Evolutionary conservation across 1,140 invertebrate genomes (phyloP), one percentile per base, ranked within the genome.

Genomic region (Trichonephila clavipes): DNA sequence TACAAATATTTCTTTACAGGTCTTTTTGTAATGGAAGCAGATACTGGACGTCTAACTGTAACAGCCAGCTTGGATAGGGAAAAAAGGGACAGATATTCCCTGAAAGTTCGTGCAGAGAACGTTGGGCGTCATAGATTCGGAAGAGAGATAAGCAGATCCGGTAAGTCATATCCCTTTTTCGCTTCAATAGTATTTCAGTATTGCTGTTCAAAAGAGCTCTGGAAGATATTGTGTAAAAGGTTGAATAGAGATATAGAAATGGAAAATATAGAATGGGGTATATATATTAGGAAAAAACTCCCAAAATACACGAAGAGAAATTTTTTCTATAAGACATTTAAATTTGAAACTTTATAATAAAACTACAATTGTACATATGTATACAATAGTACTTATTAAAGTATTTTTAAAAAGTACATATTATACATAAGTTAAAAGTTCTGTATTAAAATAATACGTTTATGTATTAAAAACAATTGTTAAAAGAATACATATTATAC

Each of bases 11-110:
- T 12, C 59, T 77, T 88, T 83, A 21, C 62, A 94, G 95, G 95
- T 51, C 81, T 95, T 12, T 95, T 95, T 89, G 94, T 94, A 51
- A 94, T 95, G 86, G 95, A 95, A 83, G 77, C 94, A 3, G 94
- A 95, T 28, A 95, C 94, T 61, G 95, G 95, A 24, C 81, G 94
- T 24, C 66, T 95, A 2, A 94, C 94, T 28, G 94, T 95, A 3
- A 95, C 95, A 16, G 93, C 94, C 62, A 95, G 95, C 92, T 90
- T 95, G 44, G 95, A 95, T 94, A 91, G 95, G 24, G 95, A 95
- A 92, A 93, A 91, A 16, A 94, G 95, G 69, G 95, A 95, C 77
- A 77, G 94, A 24, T 95, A 95, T 83, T 90, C 94, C n/a, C 62
- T 95, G 16, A 95, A 95, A 94, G 95, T 95, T 21, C 90, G 94